Conservation (phyloP, 2,888 invertebrate species). For the Macaria liturata region DNA sequence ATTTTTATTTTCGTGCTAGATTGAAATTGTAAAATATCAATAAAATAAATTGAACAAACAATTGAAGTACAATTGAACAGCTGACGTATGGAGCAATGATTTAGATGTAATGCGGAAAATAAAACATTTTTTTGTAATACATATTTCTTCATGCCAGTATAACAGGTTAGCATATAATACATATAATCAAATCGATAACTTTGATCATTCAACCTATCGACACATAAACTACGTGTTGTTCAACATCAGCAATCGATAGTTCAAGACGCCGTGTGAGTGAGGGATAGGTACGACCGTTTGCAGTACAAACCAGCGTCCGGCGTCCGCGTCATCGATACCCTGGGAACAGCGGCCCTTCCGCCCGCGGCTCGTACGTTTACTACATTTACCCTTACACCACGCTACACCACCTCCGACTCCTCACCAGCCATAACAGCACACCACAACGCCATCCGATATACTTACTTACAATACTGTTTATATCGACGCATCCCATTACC, state of each 20-base stretch:
- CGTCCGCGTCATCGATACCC: slow-evolving; percentile 75
- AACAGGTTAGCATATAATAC: no score
- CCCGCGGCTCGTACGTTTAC: slow-evolving; percentile 43
- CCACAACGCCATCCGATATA: slow-evolving; percentile 38
- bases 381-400: slow-evolving; percentile 48
- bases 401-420: slow-evolving; percentile 49
- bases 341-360: slow-evolving; percentile 77
- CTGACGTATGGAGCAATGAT: no score
- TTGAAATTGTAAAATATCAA: no score
- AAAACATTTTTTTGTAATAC: no score
- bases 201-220: slow-evolving; percentile 13
- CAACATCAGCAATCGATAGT: slow-evolving; percentile 12
- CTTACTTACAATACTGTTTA: no score
- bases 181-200: background rate
- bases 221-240: background rate
- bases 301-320: slow-evolving; percentile 67
- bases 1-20: no score
- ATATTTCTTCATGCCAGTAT: no score
- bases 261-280: slow-evolving; percentile 28
- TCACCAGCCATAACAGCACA: slow-evolving; percentile 43
- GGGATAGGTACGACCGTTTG: slow-evolving; percentile 34
- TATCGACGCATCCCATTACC: slow-evolving; percentile 48
- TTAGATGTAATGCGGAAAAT: no score
- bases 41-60: no score
- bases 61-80: no score